A percentile compares a stretch with the other conserved stretches of the same genome.
Evolutionary conservation across 2,888 invertebrate genomes (phyloP).

Genomic region (Epinotia bilunana): DNA sequence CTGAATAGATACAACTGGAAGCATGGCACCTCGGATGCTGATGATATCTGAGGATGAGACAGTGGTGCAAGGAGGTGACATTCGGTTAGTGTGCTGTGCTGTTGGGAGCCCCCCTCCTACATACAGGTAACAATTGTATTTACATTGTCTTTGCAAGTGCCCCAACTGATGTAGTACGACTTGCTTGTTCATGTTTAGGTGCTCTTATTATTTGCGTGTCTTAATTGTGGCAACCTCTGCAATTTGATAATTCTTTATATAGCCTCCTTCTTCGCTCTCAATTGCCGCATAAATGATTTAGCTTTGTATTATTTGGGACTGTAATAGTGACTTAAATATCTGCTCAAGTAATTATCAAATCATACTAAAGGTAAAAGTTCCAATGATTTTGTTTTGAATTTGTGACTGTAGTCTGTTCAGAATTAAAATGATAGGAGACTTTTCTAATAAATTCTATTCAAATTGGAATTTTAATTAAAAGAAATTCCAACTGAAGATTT

Average conservation of each 20-base stretch:
- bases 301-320: neutral
- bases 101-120: slow-evolving; percentile 89
- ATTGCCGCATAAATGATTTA: too few species aligned
- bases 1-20: slow-evolving; percentile 72
- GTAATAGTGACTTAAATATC: neutral
- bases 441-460: slow-evolving; percentile 9
- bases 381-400: neutral
- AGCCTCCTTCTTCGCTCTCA: too few species aligned
- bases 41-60: slow-evolving; percentile 86
- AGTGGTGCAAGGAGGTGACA: slow-evolving; percentile 87
- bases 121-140: slow-evolving; percentile 81
- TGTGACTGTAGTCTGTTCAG: neutral
- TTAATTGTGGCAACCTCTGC: neutral
- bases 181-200: neutral
- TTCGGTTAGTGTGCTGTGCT: slow-evolving; percentile 88
- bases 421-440: slow-evolving; percentile 15
- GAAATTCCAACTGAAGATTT: neutral
- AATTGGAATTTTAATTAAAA: slow-evolving; percentile 19
- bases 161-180: too few species aligned
- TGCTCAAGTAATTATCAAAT: neutral
- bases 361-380: neutral
- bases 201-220: neutral
- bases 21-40: slow-evolving; percentile 88
- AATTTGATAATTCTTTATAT: neutral
- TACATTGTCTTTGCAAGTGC: neutral